Evolutionary conservation across 2,888 invertebrate species (phyloP), one percentile per base, ranked within the genome.

Genomic region (Pyrrhia umbra): DNA sequence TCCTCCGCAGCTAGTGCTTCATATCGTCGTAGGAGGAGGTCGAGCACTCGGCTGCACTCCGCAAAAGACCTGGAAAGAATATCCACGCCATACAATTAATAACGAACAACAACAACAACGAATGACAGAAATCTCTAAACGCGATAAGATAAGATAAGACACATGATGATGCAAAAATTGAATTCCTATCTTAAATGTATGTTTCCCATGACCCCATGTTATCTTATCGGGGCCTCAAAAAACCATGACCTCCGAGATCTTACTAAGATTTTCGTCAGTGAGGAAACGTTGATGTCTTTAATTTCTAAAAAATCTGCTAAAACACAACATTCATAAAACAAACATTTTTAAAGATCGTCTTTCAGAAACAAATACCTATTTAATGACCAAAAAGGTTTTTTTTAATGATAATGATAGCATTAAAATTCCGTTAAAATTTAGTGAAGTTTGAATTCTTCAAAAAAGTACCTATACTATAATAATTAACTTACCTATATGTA

Each of bases 1-100:
- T 96, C 96, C 73, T 95, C 94, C 66, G 95, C 95, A 54, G 96
- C 95, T 83, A 97, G 91, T 46, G 97, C 96, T 89, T 97, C 97
- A 90, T 97, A 97, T 66, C 97, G 95, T 81, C 97, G 96, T 75
- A 98, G 95, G 69, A 99, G 94, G 68, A 98, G 95, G 79, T 97
- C 96, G 80, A 99, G 95, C 57, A 99, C 98, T 86, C 98, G 97
- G 84, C 96, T 96, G 70, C 98, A 96, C 58, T 97, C 97, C 81
- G 99, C 97, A 92, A 99, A 99, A 66, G 95, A 94, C 58, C 95
- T 95, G 85, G 1, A 89, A 90, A 49, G 5, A 10, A 27, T 9
- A 20, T 25, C n/a, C 21, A 54, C 23, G 15, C 0, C 1, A 5
- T 21, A 3, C 13, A 18, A 25, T 40, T 25, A 30, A 20, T 54